A percentile compares a stretch with the other conserved stretches of the same genome.
phyloP scores from a whole-genome alignment of 2,113 vertebrate species.

The Spermophilus dauricus region DNA sequence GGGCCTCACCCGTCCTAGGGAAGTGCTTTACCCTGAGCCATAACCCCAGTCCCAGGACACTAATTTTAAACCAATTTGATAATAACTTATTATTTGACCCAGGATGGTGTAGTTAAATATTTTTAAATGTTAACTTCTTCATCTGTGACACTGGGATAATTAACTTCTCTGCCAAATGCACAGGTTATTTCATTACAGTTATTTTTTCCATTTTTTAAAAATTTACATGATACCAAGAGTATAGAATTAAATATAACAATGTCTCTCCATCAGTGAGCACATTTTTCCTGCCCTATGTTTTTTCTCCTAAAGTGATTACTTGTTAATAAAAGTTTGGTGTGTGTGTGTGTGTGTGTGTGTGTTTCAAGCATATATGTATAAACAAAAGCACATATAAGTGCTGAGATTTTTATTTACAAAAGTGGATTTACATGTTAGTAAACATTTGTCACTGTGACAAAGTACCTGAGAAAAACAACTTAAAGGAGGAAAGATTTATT shows the following conservation, averaged over 20 bases:
- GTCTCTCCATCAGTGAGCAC: background rate
- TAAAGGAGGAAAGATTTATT: too few relatives aligned
- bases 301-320: background rate
- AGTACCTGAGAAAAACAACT: too few relatives aligned
- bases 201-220: background rate
- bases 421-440: background rate
- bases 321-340: background rate
- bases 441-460: too few relatives aligned
- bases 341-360: background rate
- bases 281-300: background rate
- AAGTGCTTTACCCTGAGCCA: too few relatives aligned
- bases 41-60: background rate
- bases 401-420: background rate
- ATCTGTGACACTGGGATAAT: constrained; percentile 26
- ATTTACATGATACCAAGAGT: background rate
- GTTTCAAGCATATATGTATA: background rate
- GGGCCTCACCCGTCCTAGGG: too few relatives aligned
- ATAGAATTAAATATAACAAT: background rate
- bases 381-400: background rate
- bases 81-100: background rate
- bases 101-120: background rate
- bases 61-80: constrained; percentile 25
- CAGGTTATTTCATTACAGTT: background rate
- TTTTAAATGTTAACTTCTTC: constrained; percentile 41
- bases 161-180: constrained; percentile 33